Evolutionary conservation across 2,888 invertebrate species (phyloP).

Genomic region (Coecobrya sp.): DNA sequence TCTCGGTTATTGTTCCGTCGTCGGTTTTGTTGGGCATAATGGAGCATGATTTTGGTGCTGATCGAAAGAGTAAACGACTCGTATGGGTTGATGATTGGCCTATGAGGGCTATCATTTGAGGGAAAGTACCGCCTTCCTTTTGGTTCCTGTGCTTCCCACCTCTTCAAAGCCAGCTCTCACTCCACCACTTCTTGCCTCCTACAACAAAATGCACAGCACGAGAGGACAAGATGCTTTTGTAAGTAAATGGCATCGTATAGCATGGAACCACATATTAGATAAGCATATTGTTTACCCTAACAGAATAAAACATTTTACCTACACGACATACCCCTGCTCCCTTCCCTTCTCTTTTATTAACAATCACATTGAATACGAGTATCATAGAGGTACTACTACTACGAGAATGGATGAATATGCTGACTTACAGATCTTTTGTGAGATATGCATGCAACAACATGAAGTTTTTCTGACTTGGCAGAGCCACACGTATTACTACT

Average conservation of each 20-base stretch:
- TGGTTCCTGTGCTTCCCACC: slow-evolving; percentile 76
- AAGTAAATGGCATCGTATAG: neutral
- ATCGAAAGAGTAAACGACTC: slow-evolving; percentile 85
- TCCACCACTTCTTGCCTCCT: slow-evolving; percentile 60
- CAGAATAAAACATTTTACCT: neutral
- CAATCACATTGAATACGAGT: neutral
- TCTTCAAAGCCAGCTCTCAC: slow-evolving; percentile 36
- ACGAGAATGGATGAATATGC: neutral
- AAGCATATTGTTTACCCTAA: neutral
- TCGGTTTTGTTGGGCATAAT: slow-evolving; percentile 81
- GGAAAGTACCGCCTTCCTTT: slow-evolving; percentile 81
- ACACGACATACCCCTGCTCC: neutral
- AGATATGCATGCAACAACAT: slow-evolving; percentile 25
- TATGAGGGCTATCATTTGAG: slow-evolving; percentile 85
- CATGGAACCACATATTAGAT: slow-evolving; percentile 27
- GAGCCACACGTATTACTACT: slow-evolving; percentile 11
- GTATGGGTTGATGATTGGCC: slow-evolving; percentile 85
- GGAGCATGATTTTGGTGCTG: slow-evolving; percentile 85
- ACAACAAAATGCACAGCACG: slow-evolving; percentile 12
- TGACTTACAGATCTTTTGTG: neutral
- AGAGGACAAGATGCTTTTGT: slow-evolving; percentile 17
- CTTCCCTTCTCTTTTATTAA: neutral
- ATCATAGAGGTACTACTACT: neutral
- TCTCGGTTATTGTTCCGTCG: slow-evolving; percentile 78
- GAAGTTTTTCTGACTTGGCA: neutral